A percentile compares a stretch with the other conserved stretches of the same genome.
Evolutionary conservation across 2,888 invertebrate genomes (phyloP).

Genomic region (Encarsia formosa): DNA sequence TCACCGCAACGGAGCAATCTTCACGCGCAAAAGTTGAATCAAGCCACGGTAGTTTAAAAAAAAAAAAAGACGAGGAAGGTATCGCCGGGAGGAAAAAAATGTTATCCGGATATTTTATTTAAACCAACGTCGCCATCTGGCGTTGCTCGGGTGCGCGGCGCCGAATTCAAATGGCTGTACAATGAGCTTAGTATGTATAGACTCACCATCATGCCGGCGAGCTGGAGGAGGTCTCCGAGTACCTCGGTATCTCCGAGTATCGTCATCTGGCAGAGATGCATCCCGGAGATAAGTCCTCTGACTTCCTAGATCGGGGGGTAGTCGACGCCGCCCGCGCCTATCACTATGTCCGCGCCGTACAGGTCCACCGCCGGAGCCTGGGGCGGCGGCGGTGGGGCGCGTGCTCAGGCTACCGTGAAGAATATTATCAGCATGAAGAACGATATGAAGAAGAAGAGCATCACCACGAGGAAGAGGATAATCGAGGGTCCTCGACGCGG

Average conservation of each 20-base stretch:
- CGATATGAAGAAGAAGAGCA: conserved; percentile 27
- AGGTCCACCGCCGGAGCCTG: neutral
- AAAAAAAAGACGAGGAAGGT: too few relatives aligned
- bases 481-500: conserved; percentile 24
- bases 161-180: neutral
- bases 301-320: conserved; percentile 7
- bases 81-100: too few relatives aligned
- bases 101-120: too few relatives aligned
- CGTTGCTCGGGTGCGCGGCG: too few relatives aligned
- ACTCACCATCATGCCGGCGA: conserved; percentile 45
- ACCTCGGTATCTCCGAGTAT: conserved; percentile 38
- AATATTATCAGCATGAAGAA: conserved; percentile 29
- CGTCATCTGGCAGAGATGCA: conserved; percentile 41
- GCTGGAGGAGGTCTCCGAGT: conserved; percentile 42
- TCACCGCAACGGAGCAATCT: too few relatives aligned
- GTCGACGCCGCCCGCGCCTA: conserved; percentile 12
- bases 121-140: too few relatives aligned
- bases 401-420: conserved; percentile 26
- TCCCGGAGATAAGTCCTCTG: conserved; percentile 13
- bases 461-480: conserved; percentile 27
- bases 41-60: too few relatives aligned
- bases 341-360: conserved; percentile 9
- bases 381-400: conserved; percentile 16
- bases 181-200: neutral
- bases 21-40: too few relatives aligned